A percentile compares a stretch with the other conserved stretches of the same genome.
Evolutionary conservation across 2,797 vertebrate species (phyloP).

Genomic region (Eleutherodactylus coqui): DNA sequence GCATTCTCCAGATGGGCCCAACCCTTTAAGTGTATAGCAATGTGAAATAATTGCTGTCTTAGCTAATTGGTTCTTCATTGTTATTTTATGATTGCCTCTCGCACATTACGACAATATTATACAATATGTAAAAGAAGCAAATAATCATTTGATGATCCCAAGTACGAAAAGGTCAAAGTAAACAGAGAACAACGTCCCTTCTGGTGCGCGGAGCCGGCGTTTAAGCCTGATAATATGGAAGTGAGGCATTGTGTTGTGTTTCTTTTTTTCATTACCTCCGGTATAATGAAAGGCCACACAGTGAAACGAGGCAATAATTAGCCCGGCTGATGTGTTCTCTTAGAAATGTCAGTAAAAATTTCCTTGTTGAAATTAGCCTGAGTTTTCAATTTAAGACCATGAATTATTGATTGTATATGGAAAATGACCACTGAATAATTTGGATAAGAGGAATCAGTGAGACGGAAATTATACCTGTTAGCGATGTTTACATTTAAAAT

Average conservation of each 20-base stretch:
- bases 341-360: constrained; percentile 70
- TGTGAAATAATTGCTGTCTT: constrained; percentile 2
- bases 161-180: constrained; percentile 65
- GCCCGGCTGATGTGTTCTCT: constrained; percentile 66
- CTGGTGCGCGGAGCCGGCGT: constrained; percentile 68
- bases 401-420: constrained; percentile 78
- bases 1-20: not conserved
- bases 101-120: constrained; percentile 23
- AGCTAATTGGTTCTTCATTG: constrained; percentile 18
- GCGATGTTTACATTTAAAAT: constrained; percentile 76
- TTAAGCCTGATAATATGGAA: constrained; percentile 67
- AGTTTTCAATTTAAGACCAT: constrained; percentile 74
- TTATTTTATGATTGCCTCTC: not conserved
- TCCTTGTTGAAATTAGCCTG: constrained; percentile 73
- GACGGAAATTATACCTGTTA: constrained; percentile 70
- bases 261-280: constrained; percentile 69
- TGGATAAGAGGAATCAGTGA: constrained; percentile 72
- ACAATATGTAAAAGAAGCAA: constrained; percentile 22
- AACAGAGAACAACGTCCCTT: constrained; percentile 64
- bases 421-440: constrained; percentile 76
- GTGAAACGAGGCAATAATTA: constrained; percentile 63
- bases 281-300: constrained; percentile 68
- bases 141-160: not conserved
- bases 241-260: constrained; percentile 61
- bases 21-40: not conserved